These are phyloP conservation scores for Luscinia luscinia DNA, from an alignment of 2,797 vertebrate genomes.

Conservation along the genomic window DNA sequence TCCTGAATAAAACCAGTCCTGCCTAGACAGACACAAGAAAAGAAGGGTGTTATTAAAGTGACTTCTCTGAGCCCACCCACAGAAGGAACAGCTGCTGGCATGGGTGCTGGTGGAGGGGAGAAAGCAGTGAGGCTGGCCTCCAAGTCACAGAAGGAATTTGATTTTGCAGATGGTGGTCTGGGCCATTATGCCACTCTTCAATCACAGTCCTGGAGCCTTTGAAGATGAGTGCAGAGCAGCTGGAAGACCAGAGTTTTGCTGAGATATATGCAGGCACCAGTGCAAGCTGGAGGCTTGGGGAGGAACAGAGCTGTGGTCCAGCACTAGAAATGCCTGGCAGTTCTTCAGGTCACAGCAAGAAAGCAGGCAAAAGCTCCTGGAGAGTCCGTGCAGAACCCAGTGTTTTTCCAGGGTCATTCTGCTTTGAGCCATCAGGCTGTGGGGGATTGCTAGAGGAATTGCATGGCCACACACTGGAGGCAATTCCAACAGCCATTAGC, in stretches of 20 bases:
- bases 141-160: background rate
- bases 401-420: background rate
- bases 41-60: background rate
- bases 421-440: background rate
- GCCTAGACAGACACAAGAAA: background rate
- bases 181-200: background rate
- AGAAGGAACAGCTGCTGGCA: background rate
- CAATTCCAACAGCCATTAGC: background rate
- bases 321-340: background rate
- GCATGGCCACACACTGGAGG: background rate
- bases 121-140: background rate
- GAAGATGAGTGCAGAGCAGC: rapidly evolving
- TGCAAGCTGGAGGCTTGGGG: background rate
- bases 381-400: rapidly evolving
- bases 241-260: background rate
- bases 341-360: background rate
- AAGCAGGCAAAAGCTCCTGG: background rate
- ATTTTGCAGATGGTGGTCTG: background rate
- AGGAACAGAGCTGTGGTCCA: background rate
- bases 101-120: background rate
- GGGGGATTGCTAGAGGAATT: rapidly evolving
- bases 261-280: background rate
- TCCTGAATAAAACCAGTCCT: background rate
- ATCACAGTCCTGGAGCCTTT: background rate
- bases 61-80: background rate